A percentile compares a stretch with the other conserved stretches of the same genome.
These are phyloP conservation scores for Varecia variegata DNA, from an alignment of 2,797 vertebrate genomes.

Conservation along the genomic window DNA sequence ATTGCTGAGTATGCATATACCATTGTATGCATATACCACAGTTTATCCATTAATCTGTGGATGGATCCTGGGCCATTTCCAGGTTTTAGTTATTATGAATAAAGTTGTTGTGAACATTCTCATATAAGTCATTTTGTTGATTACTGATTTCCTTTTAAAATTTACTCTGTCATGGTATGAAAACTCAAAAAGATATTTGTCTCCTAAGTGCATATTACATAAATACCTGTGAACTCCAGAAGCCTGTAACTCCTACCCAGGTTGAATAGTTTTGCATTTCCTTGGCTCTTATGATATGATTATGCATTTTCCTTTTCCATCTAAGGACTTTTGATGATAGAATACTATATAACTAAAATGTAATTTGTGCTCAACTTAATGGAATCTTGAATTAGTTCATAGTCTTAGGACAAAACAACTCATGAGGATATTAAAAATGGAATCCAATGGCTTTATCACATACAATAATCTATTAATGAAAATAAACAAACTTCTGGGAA, in stretches of 20 bases:
- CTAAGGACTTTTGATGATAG: not conserved
- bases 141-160: not conserved
- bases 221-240: not conserved
- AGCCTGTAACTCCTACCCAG: not conserved
- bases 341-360: not conserved
- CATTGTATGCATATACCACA: not conserved
- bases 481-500: not conserved
- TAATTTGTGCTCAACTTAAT: not conserved
- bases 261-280: not conserved
- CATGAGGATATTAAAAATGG: not conserved
- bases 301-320: not conserved
- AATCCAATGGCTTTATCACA: not conserved
- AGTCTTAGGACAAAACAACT: not conserved
- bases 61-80: not conserved
- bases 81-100: not conserved
- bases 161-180: not conserved
- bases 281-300: not conserved
- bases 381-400: not conserved
- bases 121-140: not conserved
- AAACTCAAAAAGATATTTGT: not conserved
- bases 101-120: not conserved
- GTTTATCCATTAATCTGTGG: not conserved
- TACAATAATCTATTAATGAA: not conserved
- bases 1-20: not conserved
- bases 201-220: not conserved